Evolutionary conservation across 2,113 vertebrate species (phyloP).

Genomic region (Trachemys scripta): DNA sequence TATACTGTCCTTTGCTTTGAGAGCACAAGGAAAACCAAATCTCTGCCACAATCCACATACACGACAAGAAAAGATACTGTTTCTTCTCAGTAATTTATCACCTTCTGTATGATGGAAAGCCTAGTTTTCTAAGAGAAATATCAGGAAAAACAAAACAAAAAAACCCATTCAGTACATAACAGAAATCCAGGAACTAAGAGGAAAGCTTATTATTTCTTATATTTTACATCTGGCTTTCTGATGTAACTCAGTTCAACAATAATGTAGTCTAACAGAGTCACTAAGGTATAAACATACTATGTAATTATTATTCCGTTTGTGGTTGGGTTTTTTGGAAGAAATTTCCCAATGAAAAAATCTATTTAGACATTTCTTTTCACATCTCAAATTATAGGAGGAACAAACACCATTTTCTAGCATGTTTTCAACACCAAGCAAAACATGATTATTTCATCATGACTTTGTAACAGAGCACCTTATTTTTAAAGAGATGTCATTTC

Average conservation of each 20-base stretch:
- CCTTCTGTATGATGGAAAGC: conserved; percentile 75
- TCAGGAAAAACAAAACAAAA: conserved; percentile 43
- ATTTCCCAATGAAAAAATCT: conserved; percentile 68
- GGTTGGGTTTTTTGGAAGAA: conserved; percentile 11
- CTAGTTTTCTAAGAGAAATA: conserved; percentile 77
- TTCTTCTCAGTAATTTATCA: conserved; percentile 77
- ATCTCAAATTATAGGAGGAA: conserved; percentile 70
- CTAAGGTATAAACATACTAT: conserved; percentile 52
- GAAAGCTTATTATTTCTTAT: conserved; percentile 53
- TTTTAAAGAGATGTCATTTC: conserved; percentile 79
- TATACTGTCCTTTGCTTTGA: conserved; percentile 31
- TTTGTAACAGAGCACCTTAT: conserved; percentile 73
- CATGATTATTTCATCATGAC: conserved; percentile 72
- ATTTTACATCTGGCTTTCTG: conserved; percentile 51
- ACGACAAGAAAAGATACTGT: conserved; percentile 62
- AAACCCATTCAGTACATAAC: conserved; percentile 59
- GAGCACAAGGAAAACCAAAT: conserved; percentile 52
- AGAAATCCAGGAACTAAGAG: conserved; percentile 3
- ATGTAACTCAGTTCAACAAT: conserved; percentile 28
- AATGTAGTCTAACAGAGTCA: conserved; percentile 56
- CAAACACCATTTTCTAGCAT: conserved; percentile 69
- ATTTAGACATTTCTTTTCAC: conserved; percentile 70
- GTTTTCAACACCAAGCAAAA: conserved; percentile 76
- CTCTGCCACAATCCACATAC: conserved; percentile 61
- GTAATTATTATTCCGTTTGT: conserved; percentile 62